Evolutionary conservation across 2,888 invertebrate species (phyloP).

Genomic region (Acanthoscelides obtectus): DNA sequence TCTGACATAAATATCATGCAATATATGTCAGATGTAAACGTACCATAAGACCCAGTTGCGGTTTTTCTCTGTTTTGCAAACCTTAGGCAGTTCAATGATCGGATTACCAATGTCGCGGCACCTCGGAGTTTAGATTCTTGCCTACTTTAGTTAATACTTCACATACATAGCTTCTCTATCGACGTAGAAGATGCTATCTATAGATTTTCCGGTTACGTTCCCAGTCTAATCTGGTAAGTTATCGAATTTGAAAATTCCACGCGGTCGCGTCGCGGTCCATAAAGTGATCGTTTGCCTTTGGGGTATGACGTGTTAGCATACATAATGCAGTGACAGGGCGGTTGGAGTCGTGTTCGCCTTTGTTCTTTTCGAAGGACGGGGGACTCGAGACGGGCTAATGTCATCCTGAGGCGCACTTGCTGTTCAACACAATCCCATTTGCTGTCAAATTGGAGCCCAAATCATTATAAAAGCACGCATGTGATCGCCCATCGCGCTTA

Average conservation of each 20-base stretch:
- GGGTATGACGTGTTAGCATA: conserved; percentile 48
- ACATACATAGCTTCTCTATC: no score
- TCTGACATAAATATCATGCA: no score
- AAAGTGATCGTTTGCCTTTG: conserved; percentile 44
- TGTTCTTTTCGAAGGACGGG: conserved; percentile 29
- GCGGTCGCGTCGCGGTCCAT: conserved; percentile 39
- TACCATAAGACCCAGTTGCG: no score
- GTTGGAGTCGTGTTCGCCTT: conserved; percentile 36
- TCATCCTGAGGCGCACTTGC: conserved; percentile 46
- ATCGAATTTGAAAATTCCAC: conserved; percentile 29
- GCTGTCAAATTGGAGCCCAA: conserved; percentile 45
- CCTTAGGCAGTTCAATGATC: no score
- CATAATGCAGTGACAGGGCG: conserved; percentile 48
- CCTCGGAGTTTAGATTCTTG: no score
- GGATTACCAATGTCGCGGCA: no score
- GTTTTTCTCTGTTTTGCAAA: no score
- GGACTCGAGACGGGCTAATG: conserved; percentile 44
- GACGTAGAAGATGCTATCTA: no score
- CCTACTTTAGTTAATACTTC: no score
- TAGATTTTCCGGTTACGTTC: conserved; percentile 3
- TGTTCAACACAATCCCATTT: conserved; percentile 47
- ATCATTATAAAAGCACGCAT: conserved; percentile 42
- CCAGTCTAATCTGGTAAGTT: conserved; percentile 20
- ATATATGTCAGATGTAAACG: no score
- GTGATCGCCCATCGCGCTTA: conserved; percentile 25